Conservation (phyloP, 2,113 vertebrate genomes). For the Cercopithecus mona region DNA sequence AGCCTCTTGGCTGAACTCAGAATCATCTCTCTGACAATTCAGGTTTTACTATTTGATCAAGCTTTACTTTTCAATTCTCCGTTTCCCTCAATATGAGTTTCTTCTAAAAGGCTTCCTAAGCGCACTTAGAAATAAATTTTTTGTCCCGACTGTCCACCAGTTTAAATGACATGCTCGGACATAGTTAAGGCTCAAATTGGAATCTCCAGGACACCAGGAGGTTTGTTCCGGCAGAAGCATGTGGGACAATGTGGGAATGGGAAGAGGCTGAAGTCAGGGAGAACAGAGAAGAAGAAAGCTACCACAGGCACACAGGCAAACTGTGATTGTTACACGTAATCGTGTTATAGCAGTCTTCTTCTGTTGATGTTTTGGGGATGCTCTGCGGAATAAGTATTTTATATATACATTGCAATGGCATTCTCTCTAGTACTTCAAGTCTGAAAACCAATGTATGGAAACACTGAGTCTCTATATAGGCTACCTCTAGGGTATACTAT, state of each 20-base stretch:
- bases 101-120: background rate
- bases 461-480: background rate
- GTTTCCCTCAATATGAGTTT: background rate
- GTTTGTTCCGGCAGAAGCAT: slow-evolving; percentile 65
- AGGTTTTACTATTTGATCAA: background rate
- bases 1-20: background rate
- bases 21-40: background rate
- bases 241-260: slow-evolving; percentile 49
- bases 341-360: background rate
- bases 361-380: background rate
- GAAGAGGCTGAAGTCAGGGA: slow-evolving; percentile 58
- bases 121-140: background rate
- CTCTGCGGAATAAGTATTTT: background rate
- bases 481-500: background rate
- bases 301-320: background rate
- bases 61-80: background rate
- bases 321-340: background rate
- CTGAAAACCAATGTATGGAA: background rate
- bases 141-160: background rate
- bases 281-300: slow-evolving; percentile 39
- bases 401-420: no score
- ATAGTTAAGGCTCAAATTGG: background rate
- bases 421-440: background rate
- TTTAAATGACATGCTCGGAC: slow-evolving; percentile 40
- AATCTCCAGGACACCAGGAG: slow-evolving; percentile 46